Percentiles rank a stretch among this genome's conserved stretches.
Evolutionary conservation across 2,888 invertebrate genomes (phyloP).

Genomic region (Unio delphinus): DNA sequence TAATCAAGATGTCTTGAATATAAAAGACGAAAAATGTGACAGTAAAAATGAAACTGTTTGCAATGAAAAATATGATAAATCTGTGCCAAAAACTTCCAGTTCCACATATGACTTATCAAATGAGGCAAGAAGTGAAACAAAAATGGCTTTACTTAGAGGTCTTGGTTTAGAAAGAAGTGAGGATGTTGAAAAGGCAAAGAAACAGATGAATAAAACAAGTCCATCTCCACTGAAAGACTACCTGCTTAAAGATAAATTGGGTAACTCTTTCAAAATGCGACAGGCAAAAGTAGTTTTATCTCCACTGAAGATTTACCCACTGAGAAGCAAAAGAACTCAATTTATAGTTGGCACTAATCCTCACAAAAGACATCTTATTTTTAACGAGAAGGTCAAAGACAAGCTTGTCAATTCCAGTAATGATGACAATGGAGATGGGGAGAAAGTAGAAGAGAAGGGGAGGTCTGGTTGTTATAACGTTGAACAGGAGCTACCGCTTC

Average conservation of each 20-base stretch:
- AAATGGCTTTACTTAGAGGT: constrained; percentile 13
- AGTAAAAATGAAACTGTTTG: too few relatives aligned
- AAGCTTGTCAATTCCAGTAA: neutral
- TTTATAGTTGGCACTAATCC: neutral
- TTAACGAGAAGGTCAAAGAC: neutral
- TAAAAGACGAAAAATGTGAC: too few relatives aligned
- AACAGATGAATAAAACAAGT: constrained; percentile 6
- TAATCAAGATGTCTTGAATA: too few relatives aligned
- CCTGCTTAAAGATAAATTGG: too few relatives aligned
- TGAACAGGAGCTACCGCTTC: constrained; percentile 45
- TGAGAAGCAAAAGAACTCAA: constrained; percentile 22
- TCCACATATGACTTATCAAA: neutral
- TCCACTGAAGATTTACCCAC: constrained; percentile 44
- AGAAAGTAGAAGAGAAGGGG: neutral
- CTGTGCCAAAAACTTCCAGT: too few relatives aligned
- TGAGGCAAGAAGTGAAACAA: constrained; percentile 1
- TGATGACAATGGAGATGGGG: neutral
- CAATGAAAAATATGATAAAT: too few relatives aligned
- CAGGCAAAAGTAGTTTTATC: constrained; percentile 8
- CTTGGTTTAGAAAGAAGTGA: constrained; percentile 23
- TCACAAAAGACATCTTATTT: neutral
- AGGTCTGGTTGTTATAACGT: neutral
- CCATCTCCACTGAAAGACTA: neutral
- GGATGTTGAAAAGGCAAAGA: constrained; percentile 25
- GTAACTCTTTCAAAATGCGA: neutral